Conservation (phyloP, 2,888 invertebrate species). For the Beris morrisii region DNA sequence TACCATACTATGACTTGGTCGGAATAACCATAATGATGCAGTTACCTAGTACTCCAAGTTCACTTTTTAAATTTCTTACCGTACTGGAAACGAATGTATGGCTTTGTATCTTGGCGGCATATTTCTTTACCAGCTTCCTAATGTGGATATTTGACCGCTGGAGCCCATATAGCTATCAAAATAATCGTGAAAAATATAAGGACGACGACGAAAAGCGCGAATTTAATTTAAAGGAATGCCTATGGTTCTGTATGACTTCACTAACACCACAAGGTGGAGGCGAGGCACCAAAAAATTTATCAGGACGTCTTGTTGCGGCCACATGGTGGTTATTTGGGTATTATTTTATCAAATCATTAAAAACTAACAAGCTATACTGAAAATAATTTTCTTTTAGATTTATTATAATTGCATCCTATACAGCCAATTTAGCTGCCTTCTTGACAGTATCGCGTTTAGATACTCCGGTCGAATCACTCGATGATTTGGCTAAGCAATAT, state of each 20-base stretch:
- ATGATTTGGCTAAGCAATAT: slow-evolving; percentile 93
- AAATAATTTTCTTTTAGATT: slow-evolving; percentile 60
- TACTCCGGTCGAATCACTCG: slow-evolving; percentile 88
- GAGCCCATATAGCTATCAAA: slow-evolving; percentile 96
- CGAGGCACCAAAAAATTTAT: slow-evolving; percentile 94
- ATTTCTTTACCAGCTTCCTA: slow-evolving; percentile 90
- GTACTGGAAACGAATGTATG: slow-evolving; percentile 96
- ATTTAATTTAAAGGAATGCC: slow-evolving; percentile 92
- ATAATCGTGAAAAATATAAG: slow-evolving; percentile 89
- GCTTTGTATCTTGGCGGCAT: slow-evolving; percentile 93
- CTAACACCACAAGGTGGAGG: slow-evolving; percentile 94
- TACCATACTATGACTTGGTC: slow-evolving; percentile 96
- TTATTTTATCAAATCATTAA: slow-evolving; percentile 18
- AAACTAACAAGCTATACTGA: neutral
- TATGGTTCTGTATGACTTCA: slow-evolving; percentile 99
- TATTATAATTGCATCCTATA: slow-evolving; percentile 98
- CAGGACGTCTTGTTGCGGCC: slow-evolving; percentile 91
- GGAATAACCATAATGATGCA: slow-evolving; percentile 97
- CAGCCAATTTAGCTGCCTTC: slow-evolving; percentile 97
- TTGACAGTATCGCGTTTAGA: slow-evolving; percentile 91
- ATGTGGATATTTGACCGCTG: slow-evolving; percentile 97
- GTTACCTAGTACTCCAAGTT: slow-evolving; percentile 84
- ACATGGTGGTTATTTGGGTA: slow-evolving; percentile 98
- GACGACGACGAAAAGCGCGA: slow-evolving; percentile 92
- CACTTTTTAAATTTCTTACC: slow-evolving; percentile 94